phyloP scores from a whole-genome alignment of 2,888 invertebrate species.

The Acrobasis consociella region DNA sequence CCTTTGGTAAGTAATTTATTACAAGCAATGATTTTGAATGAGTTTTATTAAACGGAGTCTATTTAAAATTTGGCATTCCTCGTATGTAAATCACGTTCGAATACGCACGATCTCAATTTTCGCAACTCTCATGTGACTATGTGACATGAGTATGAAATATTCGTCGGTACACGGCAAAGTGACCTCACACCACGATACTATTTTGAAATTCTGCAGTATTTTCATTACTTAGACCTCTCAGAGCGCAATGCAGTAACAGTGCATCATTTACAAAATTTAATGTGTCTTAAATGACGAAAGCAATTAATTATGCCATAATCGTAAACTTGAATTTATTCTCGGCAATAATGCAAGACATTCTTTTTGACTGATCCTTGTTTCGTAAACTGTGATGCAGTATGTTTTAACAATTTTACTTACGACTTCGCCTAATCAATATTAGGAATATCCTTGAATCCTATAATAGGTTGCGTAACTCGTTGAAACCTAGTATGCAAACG shows the following conservation, averaged over 20 bases:
- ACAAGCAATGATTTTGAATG: not conserved
- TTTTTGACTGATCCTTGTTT: not conserved
- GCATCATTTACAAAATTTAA: not conserved
- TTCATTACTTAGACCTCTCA: not conserved
- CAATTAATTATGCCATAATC: not conserved
- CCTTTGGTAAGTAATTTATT: not conserved
- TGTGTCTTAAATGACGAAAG: not conserved
- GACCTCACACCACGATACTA: conserved; percentile 2
- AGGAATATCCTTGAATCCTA: too few species aligned
- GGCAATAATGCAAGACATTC: not conserved
- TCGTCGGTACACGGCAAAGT: conserved; percentile 8
- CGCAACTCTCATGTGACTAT: not conserved
- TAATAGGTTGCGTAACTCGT: too few species aligned
- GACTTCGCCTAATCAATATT: too few species aligned
- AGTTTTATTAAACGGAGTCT: not conserved
- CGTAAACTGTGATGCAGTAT: not conserved
- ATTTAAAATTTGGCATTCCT: not conserved
- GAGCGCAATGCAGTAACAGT: not conserved
- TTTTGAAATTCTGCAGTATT: conserved; percentile 5
- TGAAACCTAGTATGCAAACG: too few species aligned
- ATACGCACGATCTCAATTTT: conserved; percentile 1
- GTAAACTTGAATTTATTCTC: not conserved
- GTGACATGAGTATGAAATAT: conserved; percentile 8
- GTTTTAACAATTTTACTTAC: too few species aligned
- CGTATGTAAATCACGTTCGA: conserved; percentile 9